Conservation (phyloP, 1,140 invertebrate species). For the Babylonia areolata region DNA sequence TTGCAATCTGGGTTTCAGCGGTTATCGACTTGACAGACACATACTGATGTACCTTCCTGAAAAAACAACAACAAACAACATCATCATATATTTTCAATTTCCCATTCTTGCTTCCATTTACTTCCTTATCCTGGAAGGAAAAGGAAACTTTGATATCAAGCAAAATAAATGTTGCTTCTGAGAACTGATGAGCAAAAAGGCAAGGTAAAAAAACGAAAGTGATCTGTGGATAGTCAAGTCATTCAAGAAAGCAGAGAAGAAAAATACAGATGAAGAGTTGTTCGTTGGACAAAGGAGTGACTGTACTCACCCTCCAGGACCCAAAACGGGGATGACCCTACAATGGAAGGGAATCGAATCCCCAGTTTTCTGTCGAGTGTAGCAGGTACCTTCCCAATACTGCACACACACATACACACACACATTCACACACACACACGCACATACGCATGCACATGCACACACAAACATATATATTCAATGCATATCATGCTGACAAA, state of each 20-base stretch:
- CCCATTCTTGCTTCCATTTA: background rate
- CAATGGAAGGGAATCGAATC: conserved; percentile 85
- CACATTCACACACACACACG: conserved; percentile 30
- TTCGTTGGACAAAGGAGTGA: no score
- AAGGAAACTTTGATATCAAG: no score
- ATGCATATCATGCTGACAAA: no score
- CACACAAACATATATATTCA: conserved; percentile 21
- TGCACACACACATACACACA: conserved; percentile 48
- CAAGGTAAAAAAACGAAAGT: no score
- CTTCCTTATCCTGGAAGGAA: no score
- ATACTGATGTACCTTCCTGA: conserved; percentile 79
- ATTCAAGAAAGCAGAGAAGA: background rate
- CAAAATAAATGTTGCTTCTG: no score
- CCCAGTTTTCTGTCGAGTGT: conserved; percentile 86
- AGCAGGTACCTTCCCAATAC: conserved; percentile 91
- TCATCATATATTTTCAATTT: no score
- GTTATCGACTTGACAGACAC: conserved; percentile 83
- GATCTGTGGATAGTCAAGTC: no score
- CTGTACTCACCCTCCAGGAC: conserved; percentile 67
- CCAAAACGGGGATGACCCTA: conserved; percentile 70
- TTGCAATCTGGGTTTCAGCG: conserved; percentile 68
- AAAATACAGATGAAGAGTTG: no score
- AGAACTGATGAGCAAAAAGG: no score
- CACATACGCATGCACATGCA: conserved; percentile 35
- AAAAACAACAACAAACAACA: conserved; percentile 43